Base-by-base conservation (phyloP, 92 coral and sea anemone genomes). In the Epizoanthus stellaris region DNA sequence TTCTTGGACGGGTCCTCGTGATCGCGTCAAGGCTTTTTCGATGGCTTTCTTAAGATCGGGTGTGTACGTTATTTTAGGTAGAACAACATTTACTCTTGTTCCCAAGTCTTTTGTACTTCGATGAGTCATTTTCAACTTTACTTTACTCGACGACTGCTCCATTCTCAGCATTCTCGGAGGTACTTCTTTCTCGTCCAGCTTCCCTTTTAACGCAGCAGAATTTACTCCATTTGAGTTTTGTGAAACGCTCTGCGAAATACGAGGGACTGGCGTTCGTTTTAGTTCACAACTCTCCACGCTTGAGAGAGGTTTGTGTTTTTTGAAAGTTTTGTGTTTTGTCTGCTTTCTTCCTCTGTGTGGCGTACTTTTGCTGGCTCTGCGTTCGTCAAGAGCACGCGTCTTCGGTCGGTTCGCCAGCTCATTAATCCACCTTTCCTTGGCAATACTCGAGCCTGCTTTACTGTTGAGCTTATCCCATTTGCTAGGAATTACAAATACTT, bases 401-500 rank as follows among this genome's bases (percentile, higher is more conserved):
- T 77, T 94, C 15, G 61, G 61, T 62, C 70, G 79, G 16, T 47
- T 57, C 20, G 83, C 40, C 3, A 76, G 9, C 15, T 77, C 92
- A 8, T 74, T 85, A 20, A 77, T 70, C 5, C 49, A 53, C 40
- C 17, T 79, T 63, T 63, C 83, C 79, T 49, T 85, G 1, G 87
- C 71, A 36, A 60, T 77, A 43, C 65, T 42, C 0, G 88, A 12
- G 54, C 56, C 43, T 9, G 85, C 77, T 49, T 86, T 82, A 5
- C 65, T 90, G 85, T 90, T 94, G 5, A 92, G 68, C 3, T 95
- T 70, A 64, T 92, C 98, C 98, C 98, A 94, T 57, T 96, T 93
- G 68, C 90, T 90, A 17, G 98, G 96, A 75, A 96, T 94, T 1
- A 92, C 87, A 73, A 92, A 96, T 19, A 96, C 86, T 82, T 96